Evolutionary conservation across 2,113 vertebrate genomes (phyloP).

Genomic region (Prionailurus bengalensis): DNA sequence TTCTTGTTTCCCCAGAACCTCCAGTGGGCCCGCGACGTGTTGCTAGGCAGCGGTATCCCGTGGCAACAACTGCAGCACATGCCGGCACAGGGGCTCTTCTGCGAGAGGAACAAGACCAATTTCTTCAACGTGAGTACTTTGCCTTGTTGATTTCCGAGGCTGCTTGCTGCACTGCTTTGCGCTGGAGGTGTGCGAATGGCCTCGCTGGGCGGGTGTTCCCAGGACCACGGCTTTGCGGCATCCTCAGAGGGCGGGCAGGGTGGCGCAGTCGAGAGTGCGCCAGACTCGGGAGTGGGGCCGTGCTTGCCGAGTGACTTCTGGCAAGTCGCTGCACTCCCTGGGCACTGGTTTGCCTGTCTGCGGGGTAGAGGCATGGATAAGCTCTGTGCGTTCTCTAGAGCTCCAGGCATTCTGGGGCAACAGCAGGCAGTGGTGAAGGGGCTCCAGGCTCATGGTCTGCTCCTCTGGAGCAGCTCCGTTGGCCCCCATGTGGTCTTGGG

Average conservation of each 20-base stretch:
- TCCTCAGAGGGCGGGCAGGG: not conserved
- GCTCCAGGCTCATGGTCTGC: not conserved
- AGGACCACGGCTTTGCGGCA: not conserved
- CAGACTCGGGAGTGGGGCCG: not conserved
- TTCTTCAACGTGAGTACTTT: constrained; percentile 98
- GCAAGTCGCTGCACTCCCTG: not conserved
- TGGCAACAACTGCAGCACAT: constrained; percentile 99
- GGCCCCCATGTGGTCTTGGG: rapidly evolving
- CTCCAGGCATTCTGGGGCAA: not conserved
- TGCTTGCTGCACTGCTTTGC: constrained; percentile 64
- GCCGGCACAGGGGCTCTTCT: constrained; percentile 99
- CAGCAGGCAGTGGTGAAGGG: not conserved
- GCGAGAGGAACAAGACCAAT: constrained; percentile 99
- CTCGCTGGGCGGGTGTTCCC: not conserved
- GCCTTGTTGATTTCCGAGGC: constrained; percentile 57
- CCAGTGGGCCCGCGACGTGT: constrained; percentile 99
- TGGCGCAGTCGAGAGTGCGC: not conserved
- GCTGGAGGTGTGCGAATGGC: not conserved
- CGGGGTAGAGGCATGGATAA: not conserved
- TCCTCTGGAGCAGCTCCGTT: not conserved
- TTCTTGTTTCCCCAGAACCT: constrained; percentile 94
- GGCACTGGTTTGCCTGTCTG: not conserved
- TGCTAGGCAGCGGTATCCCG: constrained; percentile 98
- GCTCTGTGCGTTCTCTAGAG: not conserved
- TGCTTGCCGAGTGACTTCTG: constrained; percentile 19